These are phyloP conservation scores for Remorina albescens DNA, from an alignment of 2,797 vertebrate species.

Conservation along the genomic window DNA sequence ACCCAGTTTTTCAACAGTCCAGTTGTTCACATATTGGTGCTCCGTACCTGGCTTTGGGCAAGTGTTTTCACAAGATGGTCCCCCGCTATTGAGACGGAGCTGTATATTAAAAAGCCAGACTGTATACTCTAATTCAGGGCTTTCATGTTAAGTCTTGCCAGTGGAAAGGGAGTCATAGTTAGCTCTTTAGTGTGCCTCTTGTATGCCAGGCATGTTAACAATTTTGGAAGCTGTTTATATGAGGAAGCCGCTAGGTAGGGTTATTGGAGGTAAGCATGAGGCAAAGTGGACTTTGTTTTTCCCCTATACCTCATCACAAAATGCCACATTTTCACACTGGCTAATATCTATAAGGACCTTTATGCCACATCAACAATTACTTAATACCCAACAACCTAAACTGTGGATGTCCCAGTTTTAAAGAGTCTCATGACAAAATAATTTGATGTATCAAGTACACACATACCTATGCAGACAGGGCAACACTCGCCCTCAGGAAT, in stretches of 20 bases:
- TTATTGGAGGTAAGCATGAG: slow-evolving; percentile 24
- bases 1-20: slow-evolving; percentile 42
- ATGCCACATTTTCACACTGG: background rate
- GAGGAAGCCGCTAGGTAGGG: slow-evolving; percentile 48
- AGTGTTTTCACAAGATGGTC: slow-evolving; percentile 43
- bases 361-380: background rate
- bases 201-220: slow-evolving; percentile 61
- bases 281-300: slow-evolving; percentile 23
- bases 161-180: slow-evolving; percentile 53
- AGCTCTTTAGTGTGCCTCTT: slow-evolving; percentile 37
- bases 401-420: background rate
- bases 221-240: slow-evolving; percentile 53
- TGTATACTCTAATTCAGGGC: slow-evolving; percentile 16
- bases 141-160: slow-evolving; percentile 41
- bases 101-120: slow-evolving; percentile 53
- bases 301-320: too few species aligned
- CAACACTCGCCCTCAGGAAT: slow-evolving; percentile 89
- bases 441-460: background rate
- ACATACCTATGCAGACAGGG: slow-evolving; percentile 87
- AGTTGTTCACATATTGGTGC: slow-evolving; percentile 41
- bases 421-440: background rate
- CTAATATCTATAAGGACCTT: background rate
- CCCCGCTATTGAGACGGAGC: slow-evolving; percentile 46
- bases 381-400: background rate
- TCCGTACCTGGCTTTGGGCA: slow-evolving; percentile 60